Evolutionary conservation across 2,888 invertebrate species (phyloP), one percentile per base, ranked within the genome.

Genomic region (Melanostoma scalare): DNA sequence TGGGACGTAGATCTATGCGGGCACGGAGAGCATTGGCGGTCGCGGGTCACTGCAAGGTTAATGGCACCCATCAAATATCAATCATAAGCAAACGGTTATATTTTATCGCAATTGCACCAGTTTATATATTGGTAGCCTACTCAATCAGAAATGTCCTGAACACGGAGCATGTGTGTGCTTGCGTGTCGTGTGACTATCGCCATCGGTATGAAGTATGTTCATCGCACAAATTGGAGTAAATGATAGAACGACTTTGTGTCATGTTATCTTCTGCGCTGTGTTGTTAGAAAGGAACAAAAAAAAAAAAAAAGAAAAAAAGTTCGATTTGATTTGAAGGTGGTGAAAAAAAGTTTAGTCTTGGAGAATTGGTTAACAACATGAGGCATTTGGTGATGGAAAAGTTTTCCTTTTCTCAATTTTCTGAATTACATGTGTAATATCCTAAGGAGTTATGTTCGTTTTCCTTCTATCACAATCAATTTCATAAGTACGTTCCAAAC

Each of bases 11-110:
- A 20, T 20, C 20, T 1, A 20, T 20, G 20, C 20, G n/a, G n/a
- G n/a, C n/a, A n/a, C n/a, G n/a, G n/a, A n/a, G n/a, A n/a, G n/a
- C n/a, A n/a, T n/a, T n/a, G n/a, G n/a, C n/a, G 20, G 20, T 20
- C 20, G 1, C 60, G 48, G 75, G 61, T 55, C 69, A 55, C 46
- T 69, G 40, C 61, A 76, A 76, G 67, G 76, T 63, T 76, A 69
- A 76, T 69, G 61, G 69, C 63, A 56, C 69, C 58, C 42, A 76
- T 76, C 69, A 76, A 61, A 69, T 69, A 76, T 76, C 76, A 76
- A 76, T 69, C 69, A 76, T 69, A 55, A 48, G 42, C 40, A 68
- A 76, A 69, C 50, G 53, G 55, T 61, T 69, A n/a, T 63, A 69
- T 69, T 76, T 53, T 44, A 68, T 53, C 48, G 30, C 35, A 53